Base-by-base conservation (phyloP, 2,797 vertebrate species). In the Argentina silus region DNA sequence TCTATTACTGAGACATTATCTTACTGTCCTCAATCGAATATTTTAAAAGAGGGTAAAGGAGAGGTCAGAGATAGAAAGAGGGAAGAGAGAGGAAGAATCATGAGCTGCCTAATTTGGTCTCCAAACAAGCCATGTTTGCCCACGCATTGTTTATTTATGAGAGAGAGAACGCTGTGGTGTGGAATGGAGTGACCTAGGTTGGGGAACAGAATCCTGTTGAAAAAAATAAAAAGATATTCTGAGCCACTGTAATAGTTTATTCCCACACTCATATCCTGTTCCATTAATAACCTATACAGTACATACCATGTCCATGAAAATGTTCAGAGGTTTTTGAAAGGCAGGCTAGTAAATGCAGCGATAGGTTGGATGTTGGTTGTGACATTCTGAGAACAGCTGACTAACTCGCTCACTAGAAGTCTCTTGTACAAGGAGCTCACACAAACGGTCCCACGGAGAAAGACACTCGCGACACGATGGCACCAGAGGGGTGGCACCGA, bases 191-290 rank as follows among this genome's bases (percentile, higher is more conserved):
- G 56, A 59, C 56, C 56, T 59, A 11, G 11, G 56, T 59, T 23
- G 6, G 27, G 57, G 14, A 60, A 60, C 57, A 27, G 1, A 7
- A 17, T 53, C 15, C 6, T 60, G 10, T 60, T 60, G 21, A 14
- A 60, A 23, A 42, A 36, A 15, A 7, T 9, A 14, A 10, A 10
- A 11, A 10, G 27, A 27, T 21, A 59, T 59, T 59, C 56, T 59
- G 56, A 61, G 15, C 23, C 59, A 61, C 23, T 61, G 27, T 27
- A 61, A 36, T 36, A 36, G 27, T 36, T 36, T 36, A 36, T 61
- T 61, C 59, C 59, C 59, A 61, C 59, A 61, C 59, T 36, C 23
- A 61, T 61, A 36, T 61, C 59, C 59, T 61, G 59, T 61, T 61
- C 59, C 59, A 61, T 61, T 42, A 61, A 61, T 61, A 61, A 61